These are phyloP conservation scores for Tretioscincus oriximinensis DNA, from an alignment of 2,113 vertebrate species.

Conservation along the genomic window DNA sequence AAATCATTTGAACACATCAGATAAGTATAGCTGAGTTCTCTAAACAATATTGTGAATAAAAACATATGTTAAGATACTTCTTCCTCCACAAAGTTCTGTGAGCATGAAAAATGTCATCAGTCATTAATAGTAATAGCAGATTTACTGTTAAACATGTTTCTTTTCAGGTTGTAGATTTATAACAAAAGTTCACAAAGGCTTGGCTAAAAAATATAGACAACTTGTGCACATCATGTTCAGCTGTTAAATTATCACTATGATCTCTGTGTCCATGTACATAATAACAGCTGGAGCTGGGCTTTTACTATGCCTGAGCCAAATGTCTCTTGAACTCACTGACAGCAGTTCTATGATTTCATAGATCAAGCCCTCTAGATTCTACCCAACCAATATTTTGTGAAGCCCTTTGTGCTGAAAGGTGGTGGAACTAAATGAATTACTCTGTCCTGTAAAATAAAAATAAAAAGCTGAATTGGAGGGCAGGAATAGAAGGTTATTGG, in stretches of 20 bases:
- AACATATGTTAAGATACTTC: constrained; percentile 55
- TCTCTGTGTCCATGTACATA: constrained; percentile 36
- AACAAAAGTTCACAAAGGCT: constrained; percentile 42
- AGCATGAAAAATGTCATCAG: constrained; percentile 51
- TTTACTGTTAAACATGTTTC: constrained; percentile 61
- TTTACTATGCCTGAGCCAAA: constrained; percentile 9
- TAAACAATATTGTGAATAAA: constrained; percentile 49
- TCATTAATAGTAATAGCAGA: constrained; percentile 50
- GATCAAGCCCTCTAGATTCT: background rate
- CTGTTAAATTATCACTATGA: constrained; percentile 54
- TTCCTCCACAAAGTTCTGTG: constrained; percentile 40
- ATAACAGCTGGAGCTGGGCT: constrained; percentile 46
- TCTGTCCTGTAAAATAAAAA: no score
- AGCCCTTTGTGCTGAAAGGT: background rate
- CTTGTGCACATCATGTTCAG: constrained; percentile 44
- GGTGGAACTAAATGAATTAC: no score
- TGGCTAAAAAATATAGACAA: constrained; percentile 41
- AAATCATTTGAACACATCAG: constrained; percentile 34
- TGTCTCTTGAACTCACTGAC: constrained; percentile 29
- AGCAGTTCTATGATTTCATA: constrained; percentile 29
- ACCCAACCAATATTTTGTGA: background rate
- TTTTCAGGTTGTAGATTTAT: constrained; percentile 46
- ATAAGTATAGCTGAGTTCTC: constrained; percentile 60
- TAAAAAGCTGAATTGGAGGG: no score
- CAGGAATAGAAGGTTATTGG: no score